phyloP scores from a whole-genome alignment of 2,113 vertebrate species.

The Mionectes macconnelli region DNA sequence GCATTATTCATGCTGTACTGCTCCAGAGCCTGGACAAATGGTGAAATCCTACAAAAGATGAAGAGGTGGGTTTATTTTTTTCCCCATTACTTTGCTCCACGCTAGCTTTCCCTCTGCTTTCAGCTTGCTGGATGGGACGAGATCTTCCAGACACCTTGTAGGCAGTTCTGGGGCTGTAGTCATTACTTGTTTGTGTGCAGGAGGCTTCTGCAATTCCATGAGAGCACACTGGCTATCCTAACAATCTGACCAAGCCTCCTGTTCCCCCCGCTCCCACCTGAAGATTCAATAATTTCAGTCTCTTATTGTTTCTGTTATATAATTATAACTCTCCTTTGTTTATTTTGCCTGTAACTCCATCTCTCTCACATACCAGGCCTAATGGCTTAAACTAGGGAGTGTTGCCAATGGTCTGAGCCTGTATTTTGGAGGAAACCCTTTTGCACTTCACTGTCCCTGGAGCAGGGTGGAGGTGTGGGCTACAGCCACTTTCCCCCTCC shows the following conservation, averaged over 20 bases:
- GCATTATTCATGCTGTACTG: background rate
- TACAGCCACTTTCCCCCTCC: background rate
- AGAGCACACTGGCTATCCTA: background rate
- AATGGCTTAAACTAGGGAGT: background rate
- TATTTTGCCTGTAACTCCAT: background rate
- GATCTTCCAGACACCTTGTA: background rate
- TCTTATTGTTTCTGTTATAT: background rate
- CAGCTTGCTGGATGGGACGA: background rate
- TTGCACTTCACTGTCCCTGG: background rate
- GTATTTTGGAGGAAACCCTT: background rate
- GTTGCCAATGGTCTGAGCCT: background rate
- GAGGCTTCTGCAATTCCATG: background rate
- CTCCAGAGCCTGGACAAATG: background rate
- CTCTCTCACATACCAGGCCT: background rate
- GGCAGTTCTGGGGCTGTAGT: fast-evolving
- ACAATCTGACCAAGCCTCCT: background rate
- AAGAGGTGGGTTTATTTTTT: background rate
- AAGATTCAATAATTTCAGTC: background rate
- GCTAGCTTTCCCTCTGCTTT: background rate
- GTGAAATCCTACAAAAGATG: background rate
- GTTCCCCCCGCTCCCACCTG: background rate
- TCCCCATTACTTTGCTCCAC: background rate
- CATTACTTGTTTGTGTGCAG: background rate
- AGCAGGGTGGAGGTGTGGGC: background rate
- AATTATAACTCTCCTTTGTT: background rate